Evolutionary conservation across 2,113 vertebrate species (phyloP), one percentile per base, ranked within the genome.

Genomic region (Psilopsiagon aymara): DNA sequence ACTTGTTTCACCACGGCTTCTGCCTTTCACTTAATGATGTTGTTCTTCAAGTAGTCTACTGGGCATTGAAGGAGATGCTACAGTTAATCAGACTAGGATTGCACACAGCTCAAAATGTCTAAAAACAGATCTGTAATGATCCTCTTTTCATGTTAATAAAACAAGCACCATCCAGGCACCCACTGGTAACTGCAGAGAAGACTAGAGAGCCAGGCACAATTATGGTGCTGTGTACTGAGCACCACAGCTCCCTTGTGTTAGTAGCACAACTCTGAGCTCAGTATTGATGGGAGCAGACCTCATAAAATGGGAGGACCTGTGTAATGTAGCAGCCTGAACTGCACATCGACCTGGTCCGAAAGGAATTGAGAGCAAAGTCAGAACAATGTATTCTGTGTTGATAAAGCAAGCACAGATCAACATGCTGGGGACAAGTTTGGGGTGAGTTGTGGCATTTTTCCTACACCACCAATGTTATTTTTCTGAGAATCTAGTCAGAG

Each of bases 141-240:
- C 27, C 8, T 13, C 18, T 29, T 31, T 59, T 27, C 44, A 33
- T 1, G 0, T 29, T 12, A 2, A 4, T 35, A 82, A 68, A 68
- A 29, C 41, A 20, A 64, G 46, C 27, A 21, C 23, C 23, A 9
- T 8, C 33, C 13, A 17, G 27, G 16, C 13, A 24, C 2, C 23
- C 35, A 1, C 1, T 17, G 39, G 25, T 60, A 29, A 25, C 17
- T 10, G 57, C 27, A 35, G 43, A 55, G 68, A 57, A 44, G 49
- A 12, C n/a, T 3, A 15, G 37, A 43, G 73, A 31, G 37, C 31
- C n/a, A 18, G 37, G 10, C 29, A 2, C 7, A 0, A 0, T 5
- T 17, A 8, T 0, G 1, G 27, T 77, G 73, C 31, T 67, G 28
- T 13, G 9, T 47, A 59, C 76, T 33, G 16, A 81, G 52, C 52